Conservation (phyloP, 2,888 invertebrate genomes). For the Vannuccia rotundouncinata region DNA sequence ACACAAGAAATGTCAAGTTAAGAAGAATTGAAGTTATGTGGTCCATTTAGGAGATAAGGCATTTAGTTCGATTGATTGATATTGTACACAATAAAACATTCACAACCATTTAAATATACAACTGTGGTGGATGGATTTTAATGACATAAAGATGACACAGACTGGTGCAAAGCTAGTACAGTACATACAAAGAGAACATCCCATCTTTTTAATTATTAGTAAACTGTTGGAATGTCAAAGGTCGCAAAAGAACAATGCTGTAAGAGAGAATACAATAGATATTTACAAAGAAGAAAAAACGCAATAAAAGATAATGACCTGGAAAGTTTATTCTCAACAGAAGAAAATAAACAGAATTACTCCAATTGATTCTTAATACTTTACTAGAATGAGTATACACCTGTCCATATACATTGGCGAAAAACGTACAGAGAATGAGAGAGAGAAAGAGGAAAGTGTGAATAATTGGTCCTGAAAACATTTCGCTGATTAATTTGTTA, state of each 20-base stretch:
- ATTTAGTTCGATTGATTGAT: not conserved
- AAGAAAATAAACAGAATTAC: no score
- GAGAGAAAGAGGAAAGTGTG: not conserved
- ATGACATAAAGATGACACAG: not conserved
- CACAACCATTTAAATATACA: not conserved
- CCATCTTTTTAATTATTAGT: no score
- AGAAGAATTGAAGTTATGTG: not conserved
- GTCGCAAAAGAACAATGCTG: not conserved
- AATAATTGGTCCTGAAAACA: no score
- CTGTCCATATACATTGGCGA: no score
- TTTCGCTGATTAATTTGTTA: no score
- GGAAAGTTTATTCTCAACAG: no score
- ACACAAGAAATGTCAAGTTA: not conserved
- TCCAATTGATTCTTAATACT: no score
- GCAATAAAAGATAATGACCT: no score
- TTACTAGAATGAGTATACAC: no score
- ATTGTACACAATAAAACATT: not conserved
- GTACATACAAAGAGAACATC: not conserved
- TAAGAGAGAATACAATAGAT: not conserved
- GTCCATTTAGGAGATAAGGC: not conserved
- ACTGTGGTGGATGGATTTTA: not conserved
- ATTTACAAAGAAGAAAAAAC: no score
- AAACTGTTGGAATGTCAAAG: not conserved
- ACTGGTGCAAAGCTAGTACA: not conserved
- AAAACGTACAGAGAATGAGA: no score